phyloP scores from a whole-genome alignment of 92 coral and sea anemone genomes.

The Porites rus region DNA sequence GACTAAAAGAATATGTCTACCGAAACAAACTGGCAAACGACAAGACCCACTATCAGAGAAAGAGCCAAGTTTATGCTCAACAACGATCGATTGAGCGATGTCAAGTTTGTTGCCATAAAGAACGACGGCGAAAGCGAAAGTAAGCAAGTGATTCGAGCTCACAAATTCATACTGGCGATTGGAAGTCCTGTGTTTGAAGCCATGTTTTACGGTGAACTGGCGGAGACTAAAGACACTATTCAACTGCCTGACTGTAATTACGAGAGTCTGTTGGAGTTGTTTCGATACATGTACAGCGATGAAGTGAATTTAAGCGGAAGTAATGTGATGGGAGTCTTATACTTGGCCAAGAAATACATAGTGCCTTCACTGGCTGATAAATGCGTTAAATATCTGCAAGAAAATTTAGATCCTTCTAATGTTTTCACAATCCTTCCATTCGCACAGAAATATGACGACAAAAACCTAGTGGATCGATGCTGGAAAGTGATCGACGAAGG shows the following conservation, averaged over 20 bases:
- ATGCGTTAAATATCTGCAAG: conserved; percentile 22
- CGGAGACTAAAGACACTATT: conserved; percentile 30
- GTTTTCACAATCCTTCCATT: too few relatives aligned
- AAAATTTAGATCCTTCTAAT: too few relatives aligned
- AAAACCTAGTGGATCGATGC: conserved; percentile 57
- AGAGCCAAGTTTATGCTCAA: conserved; percentile 69
- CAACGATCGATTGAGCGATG: too few relatives aligned
- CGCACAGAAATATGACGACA: background rate
- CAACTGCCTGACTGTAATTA: conserved; percentile 53
- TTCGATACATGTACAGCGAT: conserved; percentile 74
- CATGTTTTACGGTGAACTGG: conserved; percentile 74
- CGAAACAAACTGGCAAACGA: conserved; percentile 14
- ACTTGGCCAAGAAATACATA: conserved; percentile 75
- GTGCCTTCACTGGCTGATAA: conserved; percentile 64
- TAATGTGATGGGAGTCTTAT: conserved; percentile 75
- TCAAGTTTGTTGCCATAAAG: too few relatives aligned
- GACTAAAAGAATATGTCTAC: background rate
- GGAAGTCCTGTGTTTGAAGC: conserved; percentile 73
- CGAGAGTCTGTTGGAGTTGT: conserved; percentile 69
- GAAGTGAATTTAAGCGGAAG: conserved; percentile 69
- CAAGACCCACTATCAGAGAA: conserved; percentile 59
- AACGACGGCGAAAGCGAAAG: too few relatives aligned
- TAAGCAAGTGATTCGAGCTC: conserved; percentile 38
- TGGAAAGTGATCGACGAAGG: conserved; percentile 66
- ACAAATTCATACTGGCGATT: conserved; percentile 43